phyloP scores from a whole-genome alignment of 92 coral and sea anemone genomes.

The Pocillopora grandis region DNA sequence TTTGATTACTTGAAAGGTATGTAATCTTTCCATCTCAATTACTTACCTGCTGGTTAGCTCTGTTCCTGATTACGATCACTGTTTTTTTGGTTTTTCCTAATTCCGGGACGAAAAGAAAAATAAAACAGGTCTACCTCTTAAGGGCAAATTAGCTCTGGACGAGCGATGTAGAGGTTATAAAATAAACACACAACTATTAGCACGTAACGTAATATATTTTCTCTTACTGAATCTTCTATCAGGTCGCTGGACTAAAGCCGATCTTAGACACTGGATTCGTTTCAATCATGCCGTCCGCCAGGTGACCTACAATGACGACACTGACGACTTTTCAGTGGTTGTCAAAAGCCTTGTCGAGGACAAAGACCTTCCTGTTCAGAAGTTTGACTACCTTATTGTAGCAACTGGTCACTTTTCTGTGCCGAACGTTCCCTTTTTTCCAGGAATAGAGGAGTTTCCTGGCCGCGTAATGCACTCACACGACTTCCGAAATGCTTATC shows the following conservation, averaged over 20 bases:
- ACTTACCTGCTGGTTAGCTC: neutral
- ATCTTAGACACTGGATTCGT: conserved; percentile 44
- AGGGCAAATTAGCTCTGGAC: too few species aligned
- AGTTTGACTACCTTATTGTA: conserved; percentile 55
- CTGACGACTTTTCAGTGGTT: conserved; percentile 50
- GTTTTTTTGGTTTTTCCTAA: too few species aligned
- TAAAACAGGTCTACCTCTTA: too few species aligned
- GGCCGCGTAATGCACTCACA: conserved; percentile 54
- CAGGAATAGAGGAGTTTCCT: conserved; percentile 57
- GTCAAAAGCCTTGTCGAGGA: conserved; percentile 55
- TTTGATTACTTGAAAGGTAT: conserved; percentile 65
- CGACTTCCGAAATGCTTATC: conserved; percentile 35
- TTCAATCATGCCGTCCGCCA: conserved; percentile 52
- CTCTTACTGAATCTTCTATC: neutral
- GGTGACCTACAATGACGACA: conserved; percentile 38
- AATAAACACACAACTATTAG: too few species aligned
- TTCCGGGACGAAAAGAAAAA: too few species aligned
- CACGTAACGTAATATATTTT: too few species aligned
- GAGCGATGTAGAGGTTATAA: too few species aligned
- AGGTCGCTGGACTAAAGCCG: conserved; percentile 43
- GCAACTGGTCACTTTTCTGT: conserved; percentile 64
- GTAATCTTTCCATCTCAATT: neutral
- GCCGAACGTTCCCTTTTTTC: conserved; percentile 50
- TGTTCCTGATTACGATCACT: neutral
- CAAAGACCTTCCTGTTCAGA: conserved; percentile 35